Evolutionary conservation across 2,888 invertebrate species (phyloP).

Genomic region (Oscheius sp.): DNA sequence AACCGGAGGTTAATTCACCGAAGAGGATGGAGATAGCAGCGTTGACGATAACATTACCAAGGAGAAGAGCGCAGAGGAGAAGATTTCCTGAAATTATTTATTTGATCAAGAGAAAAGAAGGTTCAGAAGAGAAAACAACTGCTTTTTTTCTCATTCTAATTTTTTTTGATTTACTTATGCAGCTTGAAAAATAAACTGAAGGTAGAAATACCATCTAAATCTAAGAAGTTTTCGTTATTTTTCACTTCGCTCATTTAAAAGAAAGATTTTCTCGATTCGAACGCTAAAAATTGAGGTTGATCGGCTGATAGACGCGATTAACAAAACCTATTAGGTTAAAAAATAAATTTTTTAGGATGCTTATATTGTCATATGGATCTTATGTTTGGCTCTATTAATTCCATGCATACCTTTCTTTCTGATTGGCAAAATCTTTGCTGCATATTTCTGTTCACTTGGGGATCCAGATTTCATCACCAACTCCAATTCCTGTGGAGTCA

Average conservation of each 20-base stretch:
- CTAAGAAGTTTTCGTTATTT: too few relatives aligned
- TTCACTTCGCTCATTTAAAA: too few relatives aligned
- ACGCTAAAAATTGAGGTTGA: too few relatives aligned
- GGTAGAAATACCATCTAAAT: too few relatives aligned
- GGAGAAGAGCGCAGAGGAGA: slow-evolving; percentile 79
- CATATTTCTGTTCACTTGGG: slow-evolving; percentile 76
- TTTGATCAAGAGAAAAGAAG: not conserved
- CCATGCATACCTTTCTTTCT: slow-evolving; percentile 78
- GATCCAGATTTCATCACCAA: slow-evolving; percentile 65
- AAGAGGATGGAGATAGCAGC: slow-evolving; percentile 89
- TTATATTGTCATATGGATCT: not conserved
- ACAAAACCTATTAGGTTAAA: too few relatives aligned
- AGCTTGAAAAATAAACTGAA: too few relatives aligned
- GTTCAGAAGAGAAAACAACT: not conserved
- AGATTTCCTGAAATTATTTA: slow-evolving; percentile 79
- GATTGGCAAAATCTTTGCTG: slow-evolving; percentile 86
- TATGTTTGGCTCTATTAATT: not conserved
- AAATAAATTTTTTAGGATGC: not conserved
- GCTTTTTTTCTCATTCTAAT: too few relatives aligned
- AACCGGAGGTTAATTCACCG: slow-evolving; percentile 82
- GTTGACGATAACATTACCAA: slow-evolving; percentile 76
- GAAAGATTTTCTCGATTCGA: too few relatives aligned
- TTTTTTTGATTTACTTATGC: too few relatives aligned
- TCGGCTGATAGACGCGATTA: too few relatives aligned
- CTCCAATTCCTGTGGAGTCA: slow-evolving; percentile 77